Base-by-base conservation (phyloP, 2,113 vertebrate genomes). In the Pipa parva region DNA sequence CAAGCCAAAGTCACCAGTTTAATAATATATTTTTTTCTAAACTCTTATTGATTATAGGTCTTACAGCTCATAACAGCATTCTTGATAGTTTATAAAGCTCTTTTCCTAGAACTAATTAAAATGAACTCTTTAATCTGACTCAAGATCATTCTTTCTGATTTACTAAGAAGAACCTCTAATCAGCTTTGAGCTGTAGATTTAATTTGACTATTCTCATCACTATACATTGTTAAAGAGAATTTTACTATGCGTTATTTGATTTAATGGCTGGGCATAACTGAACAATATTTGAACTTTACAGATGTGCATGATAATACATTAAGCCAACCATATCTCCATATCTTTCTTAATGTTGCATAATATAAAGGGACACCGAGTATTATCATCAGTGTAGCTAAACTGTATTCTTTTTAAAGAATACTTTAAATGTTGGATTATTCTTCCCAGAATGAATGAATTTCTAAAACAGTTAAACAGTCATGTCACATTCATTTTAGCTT, bases 131-230 rank as follows among this genome's bases (percentile, higher is more conserved):
- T 58, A 58, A 58, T 58, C 22, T 37, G 27, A 36, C 55, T 58
- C 31, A 22, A 36, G 55, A 58, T 58, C 55, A 36, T 58, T 58
- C 55, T 24, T 29, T 37, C 55, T 22, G 55, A 58, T 58, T 58
- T 58, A 58, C 29, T 58, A 22, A 31, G 29, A 58, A 29, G 55
- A 58, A 58, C 55, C 55, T 58, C 29, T 58, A 58, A 58, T 36
- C 55, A 36, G 18, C 55, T 58, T 29, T 36, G 55, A 36, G 55
- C 55, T 37, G 29, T 58, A 22, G 55, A 36, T 58, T 36, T 49
- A 18, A 24, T 49, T 27, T 37, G 21, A 36, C 28, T 13, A 12
- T 58, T 22, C 29, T 58, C 9, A 33, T 58, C 18, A 24, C 37
- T 36, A 18, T 7, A 17, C 55, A 36, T 58, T 58, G 55, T 37